Evolutionary conservation across 2,113 vertebrate genomes (phyloP).

Genomic region (Suncus etruscus): DNA sequence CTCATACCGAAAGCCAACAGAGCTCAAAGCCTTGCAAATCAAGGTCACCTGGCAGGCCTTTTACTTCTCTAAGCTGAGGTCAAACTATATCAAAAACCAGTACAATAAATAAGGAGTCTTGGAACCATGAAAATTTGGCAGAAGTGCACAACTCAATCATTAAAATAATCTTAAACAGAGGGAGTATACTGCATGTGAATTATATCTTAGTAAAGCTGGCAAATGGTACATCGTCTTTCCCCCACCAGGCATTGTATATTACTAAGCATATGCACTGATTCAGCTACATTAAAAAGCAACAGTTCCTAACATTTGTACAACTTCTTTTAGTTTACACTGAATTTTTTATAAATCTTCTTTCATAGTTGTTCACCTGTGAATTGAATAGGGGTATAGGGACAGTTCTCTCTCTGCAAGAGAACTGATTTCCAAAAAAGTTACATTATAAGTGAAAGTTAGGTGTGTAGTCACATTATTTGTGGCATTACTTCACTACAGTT

Average conservation of each 20-base stretch:
- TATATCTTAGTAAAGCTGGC: not conserved
- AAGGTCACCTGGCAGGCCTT: not conserved
- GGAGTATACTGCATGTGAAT: not conserved
- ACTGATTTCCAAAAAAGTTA: not conserved
- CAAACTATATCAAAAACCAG: not conserved
- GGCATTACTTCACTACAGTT: fast-evolving
- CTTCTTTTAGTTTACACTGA: no score
- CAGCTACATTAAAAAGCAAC: not conserved
- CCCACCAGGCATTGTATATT: fast-evolving
- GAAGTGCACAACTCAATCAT: not conserved
- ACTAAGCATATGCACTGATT: not conserved
- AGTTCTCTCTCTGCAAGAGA: not conserved
- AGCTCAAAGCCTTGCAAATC: not conserved
- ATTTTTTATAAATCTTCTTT: not conserved
- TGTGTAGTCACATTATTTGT: not conserved
- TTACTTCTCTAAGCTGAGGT: not conserved
- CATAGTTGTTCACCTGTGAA: not conserved
- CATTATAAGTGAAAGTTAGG: not conserved
- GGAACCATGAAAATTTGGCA: not conserved
- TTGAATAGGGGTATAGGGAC: not conserved
- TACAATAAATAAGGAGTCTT: not conserved
- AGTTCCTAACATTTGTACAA: fast-evolving
- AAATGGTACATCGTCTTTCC: not conserved
- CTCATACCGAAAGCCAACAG: conserved; percentile 64
- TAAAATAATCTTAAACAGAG: not conserved